Evolutionary conservation across 2,888 invertebrate species (phyloP), one percentile per base, ranked within the genome.

Genomic region (Seira sanloemensis): DNA sequence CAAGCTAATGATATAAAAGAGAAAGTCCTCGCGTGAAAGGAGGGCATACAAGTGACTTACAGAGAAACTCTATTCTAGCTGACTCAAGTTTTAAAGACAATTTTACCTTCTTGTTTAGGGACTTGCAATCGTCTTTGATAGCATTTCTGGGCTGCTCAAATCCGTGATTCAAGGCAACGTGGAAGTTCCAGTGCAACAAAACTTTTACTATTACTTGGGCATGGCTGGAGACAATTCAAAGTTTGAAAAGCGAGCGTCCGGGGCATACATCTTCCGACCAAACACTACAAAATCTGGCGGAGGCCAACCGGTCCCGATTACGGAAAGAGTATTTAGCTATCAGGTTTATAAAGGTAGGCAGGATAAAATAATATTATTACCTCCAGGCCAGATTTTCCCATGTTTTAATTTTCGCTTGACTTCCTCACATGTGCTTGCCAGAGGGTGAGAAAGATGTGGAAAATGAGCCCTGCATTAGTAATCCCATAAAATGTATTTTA

Each of bases 261-360:
- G 99, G 0, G 99, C 99, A 0, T 99, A 99, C 90, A 96, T 98
- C 46, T 97, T 97, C 91, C 92, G 97, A 73, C 96, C 97, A 0
- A 93, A 93, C 67, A 67, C 77, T 2, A 78, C 78, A 23, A 26
- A 73, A 1, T 91, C 92, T 0, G 62, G 46, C 26, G 0, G 23
- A 9, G 91, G 92, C 0, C 90, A 90, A 7, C 89, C 92, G 0
- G 89, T 90, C 1, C 88, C 90, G 23, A 90, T 93, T 16, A 85
- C 91, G 0, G 86, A 90, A 2, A 88, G 87, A 0, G 92, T 91
- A 0, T 78, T 78, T 19, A 82, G 85, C 54, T 88, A 87, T 25
- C 78, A 82, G 16, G 87, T 90, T 1, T 86, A 80, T 67, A 85
- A 86, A 75, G 88, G 88, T 87, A 78, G 24, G 0, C 19, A n/a